Evolutionary conservation across 2,888 invertebrate species (phyloP).

Genomic region (Pyrrhia umbra): DNA sequence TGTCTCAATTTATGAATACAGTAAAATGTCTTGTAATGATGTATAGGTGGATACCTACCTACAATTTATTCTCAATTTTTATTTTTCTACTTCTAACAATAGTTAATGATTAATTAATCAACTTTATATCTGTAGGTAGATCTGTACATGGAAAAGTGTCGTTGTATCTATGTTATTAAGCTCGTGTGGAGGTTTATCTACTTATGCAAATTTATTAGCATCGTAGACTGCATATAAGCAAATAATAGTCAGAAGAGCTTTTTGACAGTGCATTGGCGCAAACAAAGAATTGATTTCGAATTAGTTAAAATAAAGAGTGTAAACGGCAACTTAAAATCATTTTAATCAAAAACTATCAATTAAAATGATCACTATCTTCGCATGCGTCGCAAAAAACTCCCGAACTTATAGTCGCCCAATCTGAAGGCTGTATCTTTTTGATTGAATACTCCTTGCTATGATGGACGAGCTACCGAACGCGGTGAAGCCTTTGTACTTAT

Average conservation of each 20-base stretch:
- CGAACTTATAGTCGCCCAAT: constrained; percentile 61
- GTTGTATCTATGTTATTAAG: no score
- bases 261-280: no score
- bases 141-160: no score
- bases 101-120: no score
- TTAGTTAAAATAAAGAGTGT: constrained; percentile 9
- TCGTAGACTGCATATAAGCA: no score
- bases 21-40: constrained; percentile 20
- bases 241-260: no score
- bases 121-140: no score
- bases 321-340: constrained; percentile 30
- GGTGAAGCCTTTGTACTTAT: constrained; percentile 69
- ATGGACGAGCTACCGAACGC: constrained; percentile 85
- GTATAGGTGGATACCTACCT: no score
- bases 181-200: no score
- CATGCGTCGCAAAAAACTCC: constrained; percentile 62
- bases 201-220: no score
- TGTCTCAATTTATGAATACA: constrained; percentile 11
- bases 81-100: background rate
- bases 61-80: no score
- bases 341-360: constrained; percentile 39
- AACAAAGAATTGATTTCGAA: no score
- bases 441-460: constrained; percentile 82
- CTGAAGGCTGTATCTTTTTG: constrained; percentile 79
- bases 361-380: constrained; percentile 29